These are phyloP conservation scores for Drosophila lacertosa DNA, from an alignment of 1,140 invertebrate genomes.

Conservation along the genomic window DNA sequence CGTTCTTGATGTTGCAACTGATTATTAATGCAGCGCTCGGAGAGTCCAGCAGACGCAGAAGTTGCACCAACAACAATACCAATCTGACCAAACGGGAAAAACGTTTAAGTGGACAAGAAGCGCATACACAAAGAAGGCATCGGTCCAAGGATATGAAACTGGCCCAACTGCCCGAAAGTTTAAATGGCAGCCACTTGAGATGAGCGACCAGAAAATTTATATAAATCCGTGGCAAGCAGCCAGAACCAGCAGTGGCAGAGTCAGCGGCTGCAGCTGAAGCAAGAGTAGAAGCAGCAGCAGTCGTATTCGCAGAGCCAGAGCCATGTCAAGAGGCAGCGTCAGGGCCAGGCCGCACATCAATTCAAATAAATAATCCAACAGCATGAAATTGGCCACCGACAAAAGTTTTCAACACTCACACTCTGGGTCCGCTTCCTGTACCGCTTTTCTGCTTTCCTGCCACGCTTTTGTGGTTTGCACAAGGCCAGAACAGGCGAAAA, in stretches of 20 bases:
- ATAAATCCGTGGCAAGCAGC: constrained; percentile 42
- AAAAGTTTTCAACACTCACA: constrained; percentile 61
- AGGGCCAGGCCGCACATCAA: constrained; percentile 67
- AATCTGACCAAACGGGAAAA: not conserved
- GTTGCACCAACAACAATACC: constrained; percentile 10
- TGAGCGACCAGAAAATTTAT: constrained; percentile 45
- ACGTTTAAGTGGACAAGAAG: not conserved
- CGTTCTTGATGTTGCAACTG: constrained; percentile 17
- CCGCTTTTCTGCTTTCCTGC: not conserved
- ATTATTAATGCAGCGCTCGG: constrained; percentile 48
- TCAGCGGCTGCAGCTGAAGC: not conserved
- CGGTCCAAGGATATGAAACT: not conserved
- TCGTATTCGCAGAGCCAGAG: not conserved
- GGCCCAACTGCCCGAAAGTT: constrained; percentile 25
- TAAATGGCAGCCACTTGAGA: constrained; percentile 39
- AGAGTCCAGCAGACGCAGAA: not conserved
- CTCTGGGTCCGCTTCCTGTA: constrained; percentile 1
- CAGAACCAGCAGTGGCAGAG: constrained; percentile 13
- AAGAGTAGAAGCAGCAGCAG: not conserved
- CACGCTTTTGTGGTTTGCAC: constrained; percentile 18
- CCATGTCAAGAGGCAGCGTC: not conserved
- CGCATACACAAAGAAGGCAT: not conserved
- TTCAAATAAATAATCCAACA: constrained; percentile 80
- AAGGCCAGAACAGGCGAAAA: constrained; percentile 5
- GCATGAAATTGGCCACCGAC: constrained; percentile 73